These are phyloP conservation scores for Cotesia typhae DNA, from an alignment of 1,140 invertebrate genomes.

Conservation along the genomic window DNA sequence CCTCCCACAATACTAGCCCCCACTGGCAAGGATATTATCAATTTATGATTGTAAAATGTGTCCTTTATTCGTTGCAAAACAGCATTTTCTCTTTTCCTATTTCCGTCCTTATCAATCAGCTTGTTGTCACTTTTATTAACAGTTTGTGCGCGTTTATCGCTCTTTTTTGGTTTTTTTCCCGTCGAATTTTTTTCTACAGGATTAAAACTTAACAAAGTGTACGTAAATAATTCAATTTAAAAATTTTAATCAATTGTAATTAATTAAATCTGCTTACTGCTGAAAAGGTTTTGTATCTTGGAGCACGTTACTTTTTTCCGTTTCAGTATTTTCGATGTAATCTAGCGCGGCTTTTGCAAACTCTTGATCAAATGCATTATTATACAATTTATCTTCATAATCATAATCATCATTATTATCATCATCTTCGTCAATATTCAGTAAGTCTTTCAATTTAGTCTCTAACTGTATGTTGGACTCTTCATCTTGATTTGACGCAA, in stretches of 20 bases:
- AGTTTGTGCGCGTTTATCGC: background rate
- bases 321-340: background rate
- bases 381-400: background rate
- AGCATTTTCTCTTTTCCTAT: background rate
- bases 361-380: background rate
- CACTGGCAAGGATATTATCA: constrained; percentile 29
- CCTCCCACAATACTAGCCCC: constrained; percentile 22
- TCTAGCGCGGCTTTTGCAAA: background rate
- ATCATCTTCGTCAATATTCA: constrained; percentile 21
- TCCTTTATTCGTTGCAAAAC: background rate
- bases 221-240: background rate
- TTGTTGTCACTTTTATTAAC: no score
- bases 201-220: constrained; percentile 22
- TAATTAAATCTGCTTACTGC: constrained; percentile 15
- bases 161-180: background rate
- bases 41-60: constrained; percentile 23
- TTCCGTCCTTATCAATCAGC: no score
- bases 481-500: background rate
- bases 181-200: background rate
- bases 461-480: constrained; percentile 24
- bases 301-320: background rate
- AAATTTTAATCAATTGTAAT: background rate
- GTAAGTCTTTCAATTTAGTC: constrained; percentile 29
- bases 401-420: background rate
- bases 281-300: constrained; percentile 12